Conservation (phyloP, 2,797 vertebrate species). For the Notoglanidium macrostoma region DNA sequence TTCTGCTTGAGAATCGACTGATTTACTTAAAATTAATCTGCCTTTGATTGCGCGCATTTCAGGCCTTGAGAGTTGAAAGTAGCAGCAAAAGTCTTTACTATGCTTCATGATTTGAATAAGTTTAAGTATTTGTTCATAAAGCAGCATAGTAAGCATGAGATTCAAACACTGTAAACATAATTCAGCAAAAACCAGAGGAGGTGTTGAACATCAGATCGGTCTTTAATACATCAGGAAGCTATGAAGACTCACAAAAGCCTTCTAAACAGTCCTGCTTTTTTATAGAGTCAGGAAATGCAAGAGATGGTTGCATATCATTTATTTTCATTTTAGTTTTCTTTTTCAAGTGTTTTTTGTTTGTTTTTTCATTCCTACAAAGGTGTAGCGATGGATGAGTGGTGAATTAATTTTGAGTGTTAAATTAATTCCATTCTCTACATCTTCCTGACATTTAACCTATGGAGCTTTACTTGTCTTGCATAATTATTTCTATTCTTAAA, state of each 20-base stretch:
- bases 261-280: background rate
- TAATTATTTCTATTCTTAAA: slow-evolving; percentile 5
- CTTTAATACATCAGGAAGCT: background rate
- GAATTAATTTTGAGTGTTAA: background rate
- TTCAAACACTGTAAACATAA: background rate
- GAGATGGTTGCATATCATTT: background rate
- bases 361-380: background rate
- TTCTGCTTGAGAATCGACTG: background rate
- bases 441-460: slow-evolving; percentile 2
- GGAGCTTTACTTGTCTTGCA: background rate
- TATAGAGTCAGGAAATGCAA: background rate
- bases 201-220: background rate
- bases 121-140: too few species aligned
- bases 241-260: background rate
- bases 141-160: background rate
- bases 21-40: background rate
- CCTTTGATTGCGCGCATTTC: background rate
- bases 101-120: background rate
- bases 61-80: background rate
- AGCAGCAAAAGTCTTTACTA: background rate
- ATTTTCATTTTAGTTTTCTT: background rate
- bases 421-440: background rate
- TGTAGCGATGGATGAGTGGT: background rate
- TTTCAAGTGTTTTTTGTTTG: background rate
- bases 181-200: background rate